Percentiles rank a stretch among this genome's conserved stretches.
phyloP scores from a whole-genome alignment of 1,140 invertebrate species.

The Berghia stephanieae region DNA sequence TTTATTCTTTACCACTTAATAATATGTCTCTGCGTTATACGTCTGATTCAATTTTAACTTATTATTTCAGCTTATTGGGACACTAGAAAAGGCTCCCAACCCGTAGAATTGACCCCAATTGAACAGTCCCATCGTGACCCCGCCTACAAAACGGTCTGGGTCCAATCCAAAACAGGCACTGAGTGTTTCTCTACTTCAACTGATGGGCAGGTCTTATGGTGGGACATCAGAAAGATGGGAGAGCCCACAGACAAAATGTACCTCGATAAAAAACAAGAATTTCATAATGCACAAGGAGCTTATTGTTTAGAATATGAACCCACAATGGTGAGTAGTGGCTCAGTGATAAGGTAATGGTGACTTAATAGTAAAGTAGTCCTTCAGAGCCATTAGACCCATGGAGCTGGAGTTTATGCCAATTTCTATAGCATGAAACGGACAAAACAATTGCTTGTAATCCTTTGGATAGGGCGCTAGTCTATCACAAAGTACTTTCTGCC shows the following conservation, averaged over 20 bases:
- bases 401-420: too few relatives aligned
- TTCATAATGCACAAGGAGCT: slow-evolving; percentile 79
- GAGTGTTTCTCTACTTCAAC: slow-evolving; percentile 87
- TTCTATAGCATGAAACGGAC: too few relatives aligned
- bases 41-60: too few relatives aligned
- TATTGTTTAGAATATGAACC: slow-evolving; percentile 89
- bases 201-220: slow-evolving; percentile 84
- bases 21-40: too few relatives aligned
- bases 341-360: too few relatives aligned
- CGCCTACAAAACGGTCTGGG: slow-evolving; percentile 66
- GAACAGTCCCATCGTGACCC: slow-evolving; percentile 67
- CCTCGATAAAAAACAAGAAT: slow-evolving; percentile 81
- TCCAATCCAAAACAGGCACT: slow-evolving; percentile 67
- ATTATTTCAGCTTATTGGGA: slow-evolving; percentile 63
- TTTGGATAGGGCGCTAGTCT: too few relatives aligned
- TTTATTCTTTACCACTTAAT: too few relatives aligned
- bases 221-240: slow-evolving; percentile 87
- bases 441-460: too few relatives aligned
- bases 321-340: slow-evolving; percentile 79
- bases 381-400: too few relatives aligned
- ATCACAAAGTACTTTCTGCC: too few relatives aligned
- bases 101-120: slow-evolving; percentile 65
- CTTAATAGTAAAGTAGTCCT: too few relatives aligned
- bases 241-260: slow-evolving; percentile 83
- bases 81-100: slow-evolving; percentile 66